phyloP scores from a whole-genome alignment of 2,888 invertebrate genomes.

The Lydus trimaculatus region DNA sequence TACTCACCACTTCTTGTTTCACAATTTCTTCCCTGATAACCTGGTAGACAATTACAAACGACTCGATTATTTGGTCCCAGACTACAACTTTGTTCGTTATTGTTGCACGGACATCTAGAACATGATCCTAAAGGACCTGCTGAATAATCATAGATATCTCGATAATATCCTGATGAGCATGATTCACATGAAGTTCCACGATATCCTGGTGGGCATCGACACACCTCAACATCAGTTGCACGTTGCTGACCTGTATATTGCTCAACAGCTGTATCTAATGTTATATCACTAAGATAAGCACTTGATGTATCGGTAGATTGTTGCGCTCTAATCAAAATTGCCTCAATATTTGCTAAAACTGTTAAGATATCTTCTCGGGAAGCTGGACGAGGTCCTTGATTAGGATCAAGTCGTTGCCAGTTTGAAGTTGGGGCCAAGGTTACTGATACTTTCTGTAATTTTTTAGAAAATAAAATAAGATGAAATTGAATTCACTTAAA shows the following conservation, averaged over 20 bases:
- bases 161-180: conserved; percentile 76
- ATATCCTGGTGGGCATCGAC: conserved; percentile 65
- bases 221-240: conserved; percentile 84
- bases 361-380: conserved; percentile 85
- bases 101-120: conserved; percentile 77
- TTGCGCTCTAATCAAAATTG: conserved; percentile 84
- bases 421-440: conserved; percentile 68
- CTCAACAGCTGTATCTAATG: conserved; percentile 83
- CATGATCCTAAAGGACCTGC: conserved; percentile 68
- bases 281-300: conserved; percentile 80
- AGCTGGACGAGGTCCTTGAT: conserved; percentile 65
- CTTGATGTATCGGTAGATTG: conserved; percentile 70
- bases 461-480: background rate
- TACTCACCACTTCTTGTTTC: conserved; percentile 63
- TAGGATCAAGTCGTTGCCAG: conserved; percentile 69
- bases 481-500: background rate
- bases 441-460: conserved; percentile 67
- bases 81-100: conserved; percentile 72
- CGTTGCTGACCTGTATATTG: conserved; percentile 64
- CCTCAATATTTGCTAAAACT: conserved; percentile 82
- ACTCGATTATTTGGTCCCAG: conserved; percentile 66
- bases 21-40: conserved; percentile 75
- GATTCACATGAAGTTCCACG: conserved; percentile 84
- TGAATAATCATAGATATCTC: conserved; percentile 65
- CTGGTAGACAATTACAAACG: conserved; percentile 74